phyloP scores from a whole-genome alignment of 2,113 vertebrate genomes.

The Aramus guarauna region DNA sequence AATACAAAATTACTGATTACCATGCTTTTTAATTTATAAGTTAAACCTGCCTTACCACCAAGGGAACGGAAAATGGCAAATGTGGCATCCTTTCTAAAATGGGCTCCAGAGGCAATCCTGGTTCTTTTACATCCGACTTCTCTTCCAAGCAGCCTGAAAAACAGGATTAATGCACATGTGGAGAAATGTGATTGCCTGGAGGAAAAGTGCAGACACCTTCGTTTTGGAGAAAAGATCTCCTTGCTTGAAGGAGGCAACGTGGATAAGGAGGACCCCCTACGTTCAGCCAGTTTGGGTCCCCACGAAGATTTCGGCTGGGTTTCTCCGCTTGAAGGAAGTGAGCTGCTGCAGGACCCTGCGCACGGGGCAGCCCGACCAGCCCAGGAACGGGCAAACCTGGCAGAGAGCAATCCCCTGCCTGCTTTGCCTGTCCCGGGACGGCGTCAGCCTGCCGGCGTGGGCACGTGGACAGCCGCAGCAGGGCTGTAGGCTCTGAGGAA shows the following conservation, averaged over 20 bases:
- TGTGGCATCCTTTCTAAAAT: not conserved
- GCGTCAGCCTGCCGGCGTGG: accelerated
- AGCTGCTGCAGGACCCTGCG: not conserved
- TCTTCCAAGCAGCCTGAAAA: not conserved
- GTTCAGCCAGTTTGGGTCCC: not conserved
- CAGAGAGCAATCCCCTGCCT: accelerated
- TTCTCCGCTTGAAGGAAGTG: not conserved
- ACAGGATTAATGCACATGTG: accelerated
- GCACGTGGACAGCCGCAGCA: accelerated
- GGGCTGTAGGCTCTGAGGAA: not conserved
- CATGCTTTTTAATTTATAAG: not conserved
- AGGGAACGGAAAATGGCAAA: not conserved
- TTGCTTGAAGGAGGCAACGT: not conserved
- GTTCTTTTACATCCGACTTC: not conserved
- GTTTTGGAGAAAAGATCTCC: not conserved
- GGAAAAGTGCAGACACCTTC: not conserved
- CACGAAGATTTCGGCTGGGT: not conserved
- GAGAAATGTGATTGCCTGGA: not conserved
- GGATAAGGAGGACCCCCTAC: accelerated
- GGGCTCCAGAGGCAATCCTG: not conserved
- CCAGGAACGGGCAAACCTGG: not conserved
- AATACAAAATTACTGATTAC: not conserved
- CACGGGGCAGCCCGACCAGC: accelerated
- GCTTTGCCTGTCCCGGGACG: not conserved
- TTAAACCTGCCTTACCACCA: not conserved